These are phyloP conservation scores for Hemicordylus capensis DNA, from an alignment of 2,113 vertebrate species.

Conservation along the genomic window DNA sequence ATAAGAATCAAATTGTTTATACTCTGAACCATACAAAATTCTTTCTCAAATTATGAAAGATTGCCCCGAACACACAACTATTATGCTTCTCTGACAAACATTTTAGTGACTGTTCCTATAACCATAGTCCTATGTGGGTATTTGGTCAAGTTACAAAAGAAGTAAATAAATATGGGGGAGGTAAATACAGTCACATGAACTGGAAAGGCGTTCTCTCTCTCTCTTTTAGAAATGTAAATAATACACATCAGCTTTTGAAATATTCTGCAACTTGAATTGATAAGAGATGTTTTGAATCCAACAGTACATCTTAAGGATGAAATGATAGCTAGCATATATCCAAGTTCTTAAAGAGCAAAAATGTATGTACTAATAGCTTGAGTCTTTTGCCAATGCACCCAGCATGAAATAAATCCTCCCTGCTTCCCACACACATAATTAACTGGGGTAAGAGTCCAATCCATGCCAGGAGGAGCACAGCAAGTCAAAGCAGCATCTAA, in stretches of 20 bases:
- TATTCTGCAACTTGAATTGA: too few relatives aligned
- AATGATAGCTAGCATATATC: too few relatives aligned
- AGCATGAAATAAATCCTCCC: not conserved
- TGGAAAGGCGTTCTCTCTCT: too few relatives aligned
- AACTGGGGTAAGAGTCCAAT: not conserved
- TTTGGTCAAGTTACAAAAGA: not conserved
- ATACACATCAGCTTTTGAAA: too few relatives aligned
- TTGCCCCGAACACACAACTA: not conserved
- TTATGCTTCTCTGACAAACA: not conserved
- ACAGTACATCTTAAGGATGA: not conserved
- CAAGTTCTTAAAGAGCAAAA: too few relatives aligned
- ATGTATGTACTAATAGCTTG: too few relatives aligned
- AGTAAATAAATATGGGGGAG: not conserved
- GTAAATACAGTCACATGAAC: too few relatives aligned
- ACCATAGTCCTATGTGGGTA: not conserved
- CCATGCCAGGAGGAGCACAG: not conserved
- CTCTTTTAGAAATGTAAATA: too few relatives aligned
- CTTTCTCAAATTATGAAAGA: not conserved
- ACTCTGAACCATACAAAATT: not conserved
- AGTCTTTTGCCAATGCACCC: too few relatives aligned
- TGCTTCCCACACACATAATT: not conserved
- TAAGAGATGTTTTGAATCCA: too few relatives aligned
- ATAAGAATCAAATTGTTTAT: constrained; percentile 15
- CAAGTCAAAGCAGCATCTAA: not conserved
- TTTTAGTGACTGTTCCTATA: not conserved